Conservation (phyloP, 2,888 invertebrate genomes). For the Eupithecia inturbata region DNA sequence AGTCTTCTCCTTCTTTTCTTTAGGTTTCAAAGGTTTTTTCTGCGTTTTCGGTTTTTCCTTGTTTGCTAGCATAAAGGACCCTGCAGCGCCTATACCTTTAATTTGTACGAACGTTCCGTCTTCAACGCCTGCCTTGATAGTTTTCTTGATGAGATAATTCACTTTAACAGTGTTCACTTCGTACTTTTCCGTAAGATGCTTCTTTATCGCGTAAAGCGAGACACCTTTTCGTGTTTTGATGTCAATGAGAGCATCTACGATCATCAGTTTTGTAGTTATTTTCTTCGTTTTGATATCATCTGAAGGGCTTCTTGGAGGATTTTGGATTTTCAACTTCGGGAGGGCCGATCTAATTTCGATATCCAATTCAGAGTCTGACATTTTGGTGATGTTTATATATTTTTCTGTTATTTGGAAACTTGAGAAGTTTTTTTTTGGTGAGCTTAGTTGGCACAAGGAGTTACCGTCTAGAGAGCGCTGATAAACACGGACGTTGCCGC, state of each 20-base stretch:
- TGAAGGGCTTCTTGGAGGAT: slow-evolving; percentile 50
- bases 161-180: slow-evolving; percentile 62
- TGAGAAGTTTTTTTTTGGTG: background rate
- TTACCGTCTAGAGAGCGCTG: slow-evolving; percentile 4
- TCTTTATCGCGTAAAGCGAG: slow-evolving; percentile 73
- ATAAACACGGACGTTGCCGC: background rate
- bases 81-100: slow-evolving; percentile 69
- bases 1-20: slow-evolving; percentile 35
- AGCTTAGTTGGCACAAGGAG: background rate
- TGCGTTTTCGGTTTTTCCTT: slow-evolving; percentile 53
- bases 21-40: slow-evolving; percentile 33
- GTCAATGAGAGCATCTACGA: slow-evolving; percentile 61
- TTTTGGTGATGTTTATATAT: background rate
- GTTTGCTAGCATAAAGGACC: slow-evolving; percentile 68
- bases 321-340: slow-evolving; percentile 4
- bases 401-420: background rate
- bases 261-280: slow-evolving; percentile 66
- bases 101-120: slow-evolving; percentile 65
- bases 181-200: slow-evolving; percentile 63
- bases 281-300: slow-evolving; percentile 56
- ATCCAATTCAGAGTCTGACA: slow-evolving; percentile 33
- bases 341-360: slow-evolving; percentile 21
- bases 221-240: slow-evolving; percentile 69
- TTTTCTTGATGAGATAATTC: slow-evolving; percentile 66
- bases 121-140: slow-evolving; percentile 65